phyloP scores from a whole-genome alignment of 2,888 invertebrate genomes.

The Andricus quercusramuli region DNA sequence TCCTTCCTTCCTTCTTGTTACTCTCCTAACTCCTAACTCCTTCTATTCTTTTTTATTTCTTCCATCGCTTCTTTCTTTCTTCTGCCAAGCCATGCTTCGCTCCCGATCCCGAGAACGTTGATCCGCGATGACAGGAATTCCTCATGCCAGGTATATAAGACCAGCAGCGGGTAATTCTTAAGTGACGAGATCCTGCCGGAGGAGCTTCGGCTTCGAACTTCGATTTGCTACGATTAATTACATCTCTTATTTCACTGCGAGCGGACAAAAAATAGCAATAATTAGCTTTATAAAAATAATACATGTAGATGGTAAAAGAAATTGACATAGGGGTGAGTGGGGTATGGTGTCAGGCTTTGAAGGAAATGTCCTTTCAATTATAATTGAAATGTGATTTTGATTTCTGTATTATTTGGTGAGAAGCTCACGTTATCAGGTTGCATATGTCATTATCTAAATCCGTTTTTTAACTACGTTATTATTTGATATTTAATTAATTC shows the following conservation, averaged over 20 bases:
- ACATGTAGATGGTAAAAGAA: too few species aligned
- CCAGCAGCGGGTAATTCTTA: conserved; percentile 55
- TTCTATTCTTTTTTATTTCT: conserved; percentile 40
- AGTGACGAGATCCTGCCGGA: conserved; percentile 42
- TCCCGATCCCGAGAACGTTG: conserved; percentile 68
- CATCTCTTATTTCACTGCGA: conserved; percentile 59
- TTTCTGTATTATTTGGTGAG: too few species aligned
- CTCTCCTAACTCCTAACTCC: conserved; percentile 20
- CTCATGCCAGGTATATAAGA: conserved; percentile 62
- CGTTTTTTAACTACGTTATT: too few species aligned
- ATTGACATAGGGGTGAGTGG: too few species aligned
- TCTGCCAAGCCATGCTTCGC: conserved; percentile 38
- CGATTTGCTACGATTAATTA: conserved; percentile 65
- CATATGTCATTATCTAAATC: too few species aligned
- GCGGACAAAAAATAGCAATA: conserved; percentile 40
- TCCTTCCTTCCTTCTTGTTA: conserved; percentile 48
- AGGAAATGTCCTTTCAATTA: too few species aligned
- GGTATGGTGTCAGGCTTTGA: too few species aligned
- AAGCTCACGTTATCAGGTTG: too few species aligned
- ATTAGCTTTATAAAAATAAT: conserved; percentile 28
- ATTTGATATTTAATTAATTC: too few species aligned
- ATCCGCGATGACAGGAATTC: conserved; percentile 71
- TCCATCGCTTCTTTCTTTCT: conserved; percentile 46
- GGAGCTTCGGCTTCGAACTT: conserved; percentile 45
- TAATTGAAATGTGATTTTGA: too few species aligned